Conservation (phyloP, 2,888 invertebrate species). For the Cataglyphis rosenhaueri region DNA sequence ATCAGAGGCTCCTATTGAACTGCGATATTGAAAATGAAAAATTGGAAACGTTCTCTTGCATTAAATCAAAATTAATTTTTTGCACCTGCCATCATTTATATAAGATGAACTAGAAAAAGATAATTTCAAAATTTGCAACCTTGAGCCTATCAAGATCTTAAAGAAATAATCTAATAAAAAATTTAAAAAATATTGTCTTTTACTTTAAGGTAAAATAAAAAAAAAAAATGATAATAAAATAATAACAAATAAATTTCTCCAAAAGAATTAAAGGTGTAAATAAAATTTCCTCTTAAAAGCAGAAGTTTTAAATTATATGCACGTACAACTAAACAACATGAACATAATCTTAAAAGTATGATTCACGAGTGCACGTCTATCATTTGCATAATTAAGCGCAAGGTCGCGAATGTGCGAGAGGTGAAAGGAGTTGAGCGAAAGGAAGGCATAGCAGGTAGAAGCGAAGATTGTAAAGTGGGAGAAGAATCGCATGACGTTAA, state of each 20-base stretch:
- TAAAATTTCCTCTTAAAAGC: not conserved
- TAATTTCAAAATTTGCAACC: not conserved
- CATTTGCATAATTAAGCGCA: slow-evolving; percentile 27
- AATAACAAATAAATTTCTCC: not conserved
- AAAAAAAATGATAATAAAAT: not conserved
- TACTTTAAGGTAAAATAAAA: not conserved
- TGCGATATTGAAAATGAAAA: not conserved
- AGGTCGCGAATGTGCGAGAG: slow-evolving; percentile 8
- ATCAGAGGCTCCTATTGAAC: not conserved
- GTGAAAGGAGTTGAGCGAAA: slow-evolving; percentile 19
- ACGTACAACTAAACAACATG: not conserved
- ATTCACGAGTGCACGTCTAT: slow-evolving; percentile 13
- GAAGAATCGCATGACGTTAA: not conserved
- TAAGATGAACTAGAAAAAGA: not conserved
- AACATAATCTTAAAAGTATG: slow-evolving; percentile 1
- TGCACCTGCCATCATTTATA: not conserved
- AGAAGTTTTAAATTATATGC: not conserved
- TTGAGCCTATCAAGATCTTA: not conserved
- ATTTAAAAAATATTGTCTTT: not conserved
- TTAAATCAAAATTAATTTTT: not conserved
- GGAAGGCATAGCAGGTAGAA: not conserved
- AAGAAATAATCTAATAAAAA: not conserved
- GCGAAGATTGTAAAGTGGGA: not conserved
- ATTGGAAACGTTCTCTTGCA: not conserved
- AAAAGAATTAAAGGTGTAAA: not conserved